A percentile compares a stretch with the other conserved stretches of the same genome.
Conservation (phyloP, 92 coral and sea anemone species). For the Zoanthus sansibaricus region DNA sequence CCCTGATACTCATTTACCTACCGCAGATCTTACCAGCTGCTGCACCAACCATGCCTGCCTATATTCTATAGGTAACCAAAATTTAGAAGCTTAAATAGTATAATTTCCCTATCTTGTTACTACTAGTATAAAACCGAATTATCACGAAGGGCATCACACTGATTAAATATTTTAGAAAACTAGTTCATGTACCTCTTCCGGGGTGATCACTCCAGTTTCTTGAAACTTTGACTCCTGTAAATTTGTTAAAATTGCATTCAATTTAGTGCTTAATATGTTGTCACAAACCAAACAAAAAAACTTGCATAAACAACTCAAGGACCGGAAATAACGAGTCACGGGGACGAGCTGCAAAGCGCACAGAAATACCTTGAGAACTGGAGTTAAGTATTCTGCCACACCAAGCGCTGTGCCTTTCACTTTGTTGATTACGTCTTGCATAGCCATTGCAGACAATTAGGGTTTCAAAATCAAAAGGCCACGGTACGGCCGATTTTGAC, state of each 20-base stretch:
- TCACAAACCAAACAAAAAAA: not conserved
- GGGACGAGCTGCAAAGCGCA: not conserved
- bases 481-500: slow-evolving; percentile 19
- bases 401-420: slow-evolving; percentile 98
- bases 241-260: not conserved
- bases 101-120: too few species aligned
- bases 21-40: too few species aligned
- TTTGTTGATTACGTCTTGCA: slow-evolving; percentile 98
- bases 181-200: slow-evolving; percentile 80
- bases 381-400: slow-evolving; percentile 95
- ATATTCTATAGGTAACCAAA: too few species aligned
- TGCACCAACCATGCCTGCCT: too few species aligned
- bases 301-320: not conserved
- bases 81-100: too few species aligned
- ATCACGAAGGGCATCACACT: too few species aligned
- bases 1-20: too few species aligned
- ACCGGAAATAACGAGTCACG: slow-evolving; percentile 5
- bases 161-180: too few species aligned
- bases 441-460: slow-evolving; percentile 78
- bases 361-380: slow-evolving; percentile 86
- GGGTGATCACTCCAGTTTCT: slow-evolving; percentile 99
- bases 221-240: slow-evolving; percentile 96
- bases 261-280: not conserved
- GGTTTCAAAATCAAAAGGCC: slow-evolving; percentile 23
- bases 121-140: too few species aligned